A percentile compares a stretch with the other conserved stretches of the same genome.
phyloP scores from a whole-genome alignment of 2,888 invertebrate genomes.

The Gryllus longicercus region DNA sequence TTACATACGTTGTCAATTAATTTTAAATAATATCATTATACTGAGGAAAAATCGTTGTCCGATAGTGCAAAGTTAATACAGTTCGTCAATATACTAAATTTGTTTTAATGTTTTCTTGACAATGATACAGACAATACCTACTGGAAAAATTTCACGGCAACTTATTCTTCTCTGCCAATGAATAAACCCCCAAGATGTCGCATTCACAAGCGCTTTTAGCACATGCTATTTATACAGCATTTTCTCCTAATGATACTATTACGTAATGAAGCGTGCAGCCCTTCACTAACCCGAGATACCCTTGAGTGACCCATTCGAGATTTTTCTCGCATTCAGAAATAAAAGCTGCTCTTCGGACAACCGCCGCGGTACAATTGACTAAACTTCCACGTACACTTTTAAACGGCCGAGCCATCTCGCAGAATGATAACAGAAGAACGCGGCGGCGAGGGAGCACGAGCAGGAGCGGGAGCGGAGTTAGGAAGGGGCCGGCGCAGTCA shows the following conservation, averaged over 20 bases:
- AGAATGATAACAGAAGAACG: background rate
- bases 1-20: too few species aligned
- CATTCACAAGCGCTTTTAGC: too few species aligned
- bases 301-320: conserved; percentile 5
- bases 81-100: too few species aligned
- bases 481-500: background rate
- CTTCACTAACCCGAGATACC: background rate
- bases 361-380: conserved; percentile 1
- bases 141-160: too few species aligned
- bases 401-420: background rate
- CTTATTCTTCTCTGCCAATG: too few species aligned
- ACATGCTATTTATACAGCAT: too few species aligned
- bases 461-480: background rate
- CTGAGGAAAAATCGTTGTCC: too few species aligned
- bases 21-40: too few species aligned
- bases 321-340: conserved; percentile 5
- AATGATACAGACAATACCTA: too few species aligned
- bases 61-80: too few species aligned
- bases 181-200: too few species aligned
- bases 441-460: background rate
- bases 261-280: background rate
- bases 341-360: background rate
- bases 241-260: background rate
- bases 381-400: conserved; percentile 3
- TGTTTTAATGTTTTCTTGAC: too few species aligned